Base-by-base conservation (phyloP, 2,888 invertebrate genomes). In the Siphonodentalium dalli region DNA sequence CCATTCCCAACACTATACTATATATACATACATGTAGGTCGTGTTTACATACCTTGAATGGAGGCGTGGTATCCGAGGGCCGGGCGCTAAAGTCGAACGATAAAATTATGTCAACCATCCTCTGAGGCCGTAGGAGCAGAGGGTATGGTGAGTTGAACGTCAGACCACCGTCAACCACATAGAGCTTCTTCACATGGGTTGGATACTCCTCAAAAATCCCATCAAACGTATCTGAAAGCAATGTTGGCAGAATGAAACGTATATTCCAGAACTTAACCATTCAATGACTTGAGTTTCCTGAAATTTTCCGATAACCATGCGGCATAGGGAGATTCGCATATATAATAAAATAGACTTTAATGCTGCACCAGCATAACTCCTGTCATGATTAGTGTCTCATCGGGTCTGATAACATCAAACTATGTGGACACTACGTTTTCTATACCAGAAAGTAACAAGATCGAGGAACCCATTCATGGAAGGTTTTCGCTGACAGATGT, bases 81-180 rank as follows among this genome's bases (percentile, higher is more conserved):
- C 83, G 52, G 20, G 75, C 78, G 63, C 81, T 82, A 69, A 83
- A 83, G 64, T 83, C 83, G 65, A 83, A 83, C 5, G 81, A 79
- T 21, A 83, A 64, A 43, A 81, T 78, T 38, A 83, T 56, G 51
- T 83, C 80, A 3, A 83, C 82, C 13, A 71, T 75, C 48, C 83
- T 64, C 59, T 83, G 83, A 9, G 82, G 82, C 27, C 83, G 66
- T 26, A 83, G 69, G 31, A 83, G 61, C 8, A 82, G 72, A 0
- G 83, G 83, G 66, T 74, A 83, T 0, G 83, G 83, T 3, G 82
- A 78, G 69, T 83, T 83, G 71, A 83, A 83, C n/a, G 81, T 80
- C 43, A 83, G 66, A 3, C 83, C 83, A 37, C 81, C 78, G 59
- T 83, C 83, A 1, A 83, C 83, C 9, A 83, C 73, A 63, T 79